Evolutionary conservation across 2,797 vertebrate species (phyloP), one percentile per base, ranked within the genome.

Genomic region (Rousettus madagascariensis): DNA sequence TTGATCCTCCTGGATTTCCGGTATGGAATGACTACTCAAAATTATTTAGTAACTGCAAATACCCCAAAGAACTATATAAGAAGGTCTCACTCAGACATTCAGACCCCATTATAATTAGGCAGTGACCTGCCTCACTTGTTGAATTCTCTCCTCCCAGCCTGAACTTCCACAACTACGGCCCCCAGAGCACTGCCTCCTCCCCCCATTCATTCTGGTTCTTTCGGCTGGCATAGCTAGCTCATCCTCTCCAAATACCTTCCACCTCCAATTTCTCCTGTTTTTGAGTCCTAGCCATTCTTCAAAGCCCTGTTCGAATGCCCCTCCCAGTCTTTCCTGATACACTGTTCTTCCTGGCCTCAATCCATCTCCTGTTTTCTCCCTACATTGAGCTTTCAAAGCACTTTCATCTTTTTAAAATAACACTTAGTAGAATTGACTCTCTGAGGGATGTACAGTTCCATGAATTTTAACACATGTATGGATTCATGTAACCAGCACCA

Each of bases 41-140:
- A 77, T 72, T 77, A 87, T 55, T 83, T 59, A 91, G 61, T 33
- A 88, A 71, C 43, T 92, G 53, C 71, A 83, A 75, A 83, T 41
- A 68, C 33, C 69, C 8, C 28, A 38, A 66, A 78, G 63, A 77
- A 13, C n/a, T 8, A n/a, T 41, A 22, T 49, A 65, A 22, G 33
- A 68, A 71, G 13, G 30, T 59, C 69, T 87, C 72, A 33, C n/a
- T 53, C 10, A 38, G 68, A 41, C 11, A 55, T 24, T 46, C 51
- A 65, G 30, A 78, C 46, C 2, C 68, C 9, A 0, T 28, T 80
- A 41, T 7, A 28, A 24, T 53, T 19, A 59, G 46, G 71, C 11
- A 2, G 41, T 43, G 38, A 36, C 28, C 30, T n/a, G 5, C 6
- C 36, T 63, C 24, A 0, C n/a, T 20, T 13, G 63, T 7, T 55